Evolutionary conservation across 2,797 vertebrate genomes (phyloP).

Genomic region (Sebastolobus alascanus): DNA sequence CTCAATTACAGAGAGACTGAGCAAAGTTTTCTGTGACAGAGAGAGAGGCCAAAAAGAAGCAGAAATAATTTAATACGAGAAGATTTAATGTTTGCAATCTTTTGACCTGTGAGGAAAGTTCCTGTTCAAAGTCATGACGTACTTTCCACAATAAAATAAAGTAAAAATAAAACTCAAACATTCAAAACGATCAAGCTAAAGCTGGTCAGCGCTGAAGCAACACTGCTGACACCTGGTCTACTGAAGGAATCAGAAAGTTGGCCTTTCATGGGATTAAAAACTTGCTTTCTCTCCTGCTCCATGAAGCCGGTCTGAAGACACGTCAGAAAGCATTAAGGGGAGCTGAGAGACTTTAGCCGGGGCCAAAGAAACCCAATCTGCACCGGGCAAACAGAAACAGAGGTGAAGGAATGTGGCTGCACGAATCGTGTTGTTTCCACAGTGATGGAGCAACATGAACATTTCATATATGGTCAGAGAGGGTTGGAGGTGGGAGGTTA

Average conservation of each 20-base stretch:
- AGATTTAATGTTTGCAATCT: neutral
- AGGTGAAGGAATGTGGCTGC: neutral
- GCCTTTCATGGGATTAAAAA: slow-evolving; percentile 44
- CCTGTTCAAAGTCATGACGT: neutral
- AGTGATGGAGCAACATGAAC: slow-evolving; percentile 4
- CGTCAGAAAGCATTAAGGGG: slow-evolving; percentile 39
- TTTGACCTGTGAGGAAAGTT: neutral
- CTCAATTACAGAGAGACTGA: slow-evolving; percentile 24
- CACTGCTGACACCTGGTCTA: slow-evolving; percentile 26
- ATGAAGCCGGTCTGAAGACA: slow-evolving; percentile 25
- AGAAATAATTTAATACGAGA: neutral
- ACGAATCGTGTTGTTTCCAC: slow-evolving; percentile 14
- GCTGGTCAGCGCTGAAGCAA: neutral
- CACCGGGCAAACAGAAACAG: slow-evolving; percentile 1
- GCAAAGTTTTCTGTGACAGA: neutral
- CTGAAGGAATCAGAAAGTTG: slow-evolving; percentile 27
- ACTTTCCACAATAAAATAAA: neutral
- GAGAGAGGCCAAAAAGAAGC: neutral
- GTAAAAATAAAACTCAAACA: neutral
- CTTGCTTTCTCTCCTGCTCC: neutral
- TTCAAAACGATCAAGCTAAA: neutral
- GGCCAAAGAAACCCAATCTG: slow-evolving; percentile 39
- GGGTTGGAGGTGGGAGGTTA: neutral
- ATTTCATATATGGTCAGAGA: slow-evolving; percentile 11
- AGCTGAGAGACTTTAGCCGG: slow-evolving; percentile 7